Base-by-base conservation (phyloP, 1,140 invertebrate genomes). In the Neuroterus valhalla region DNA sequence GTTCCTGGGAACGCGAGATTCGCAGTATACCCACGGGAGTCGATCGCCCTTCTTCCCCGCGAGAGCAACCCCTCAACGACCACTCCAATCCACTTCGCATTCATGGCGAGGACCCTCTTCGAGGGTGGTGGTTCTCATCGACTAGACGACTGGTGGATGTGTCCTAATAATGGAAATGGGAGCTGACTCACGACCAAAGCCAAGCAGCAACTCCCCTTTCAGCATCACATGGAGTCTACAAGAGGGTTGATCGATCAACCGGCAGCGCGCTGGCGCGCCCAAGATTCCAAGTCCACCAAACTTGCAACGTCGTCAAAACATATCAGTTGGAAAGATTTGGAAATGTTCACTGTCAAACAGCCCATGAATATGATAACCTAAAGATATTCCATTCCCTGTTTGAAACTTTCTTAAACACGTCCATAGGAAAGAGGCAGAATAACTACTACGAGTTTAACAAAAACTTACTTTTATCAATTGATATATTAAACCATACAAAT, bases 171-270 rank as follows among this genome's bases (percentile, higher is more conserved):
- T 80, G 75, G 66, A 84, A 87, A 83, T 82, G 84, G 80, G 83
- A 76, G 79, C 84, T 86, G 84, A 87, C 77, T 85, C 84, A 86
- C 79, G 75, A 72, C 55, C 72, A 52, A 70, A 69, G 55, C 71
- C 31, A 38, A 38, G 75, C 68, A 66, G 72, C 69, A 73, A 74
- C 73, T 68, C 77, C 74, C 62, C 31, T 90, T 89, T 44, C 91
- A 91, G 38, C 83, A 86, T 82, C 87, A 91, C 85, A 79, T 44
- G 89, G 87, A 82, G 92, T 75, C 75, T 66, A 74, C 71, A 48
- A 46, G 71, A 48, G 55, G 62, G 14, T 52, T 71, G 73, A 77
- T 77, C 75, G 78, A 79, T 79, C 71, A 38, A 38, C 31, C 6
- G 10, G 31, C 31, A 38, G 31, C 31, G 31, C 31, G 31, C 31